phyloP scores from a whole-genome alignment of 2,113 vertebrate species.

The Tyrannus savana region DNA sequence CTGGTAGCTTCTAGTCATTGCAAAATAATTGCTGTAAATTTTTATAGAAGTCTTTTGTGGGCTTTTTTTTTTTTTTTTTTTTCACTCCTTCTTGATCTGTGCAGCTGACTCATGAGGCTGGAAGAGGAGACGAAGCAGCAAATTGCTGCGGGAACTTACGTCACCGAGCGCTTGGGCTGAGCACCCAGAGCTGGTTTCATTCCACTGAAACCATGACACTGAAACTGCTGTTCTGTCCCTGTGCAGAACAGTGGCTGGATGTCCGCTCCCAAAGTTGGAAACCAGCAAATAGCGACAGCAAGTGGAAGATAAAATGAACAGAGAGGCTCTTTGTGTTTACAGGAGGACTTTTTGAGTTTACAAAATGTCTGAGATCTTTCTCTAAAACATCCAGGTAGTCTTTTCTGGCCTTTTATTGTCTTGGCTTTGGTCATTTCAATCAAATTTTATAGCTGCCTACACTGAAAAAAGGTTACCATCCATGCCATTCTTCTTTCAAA shows the following conservation, averaged over 20 bases:
- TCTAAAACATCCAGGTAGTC: neutral
- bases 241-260: neutral
- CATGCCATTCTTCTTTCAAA: neutral
- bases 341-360: slow-evolving; percentile 8
- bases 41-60: slow-evolving; percentile 57
- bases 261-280: neutral
- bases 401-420: neutral
- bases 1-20: slow-evolving; percentile 55
- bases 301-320: neutral
- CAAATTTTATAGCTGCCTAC: neutral
- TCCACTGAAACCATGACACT: slow-evolving; percentile 48
- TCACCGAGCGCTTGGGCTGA: slow-evolving; percentile 35
- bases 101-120: slow-evolving; percentile 63
- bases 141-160: slow-evolving; percentile 64
- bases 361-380: neutral
- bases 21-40: slow-evolving; percentile 64
- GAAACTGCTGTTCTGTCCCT: slow-evolving; percentile 38
- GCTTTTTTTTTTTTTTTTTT: neutral
- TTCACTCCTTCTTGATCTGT: slow-evolving; percentile 24
- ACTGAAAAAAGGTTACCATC: neutral
- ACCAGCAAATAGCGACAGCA: slow-evolving; percentile 9
- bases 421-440: slow-evolving; percentile 14
- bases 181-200: slow-evolving; percentile 44
- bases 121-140: slow-evolving; percentile 47
- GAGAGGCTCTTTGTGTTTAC: slow-evolving; percentile 6